Evolutionary conservation across 2,797 vertebrate genomes (phyloP).

Genomic region (Enteromius anoplus): DNA sequence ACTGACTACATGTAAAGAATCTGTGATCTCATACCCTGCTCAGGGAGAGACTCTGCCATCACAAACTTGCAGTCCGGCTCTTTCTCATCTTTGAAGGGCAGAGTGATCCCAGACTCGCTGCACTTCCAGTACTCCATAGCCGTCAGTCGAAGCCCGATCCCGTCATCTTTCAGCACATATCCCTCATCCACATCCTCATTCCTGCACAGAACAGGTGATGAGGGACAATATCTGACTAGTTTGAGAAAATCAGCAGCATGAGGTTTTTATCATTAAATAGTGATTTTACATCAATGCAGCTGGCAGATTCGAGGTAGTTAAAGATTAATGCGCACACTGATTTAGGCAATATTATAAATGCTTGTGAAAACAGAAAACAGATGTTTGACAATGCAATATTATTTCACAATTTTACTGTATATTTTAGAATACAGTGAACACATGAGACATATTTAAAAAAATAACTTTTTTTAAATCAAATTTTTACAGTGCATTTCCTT

Average conservation of each 20-base stretch:
- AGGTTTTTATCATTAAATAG: neutral
- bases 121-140: constrained; percentile 79
- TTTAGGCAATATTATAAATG: neutral
- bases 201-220: constrained; percentile 56
- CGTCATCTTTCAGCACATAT: constrained; percentile 76
- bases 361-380: neutral
- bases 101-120: constrained; percentile 63
- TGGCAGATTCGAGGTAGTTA: neutral
- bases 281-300: neutral
- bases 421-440: neutral
- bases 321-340: neutral
- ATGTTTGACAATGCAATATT: neutral
- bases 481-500: neutral
- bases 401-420: neutral
- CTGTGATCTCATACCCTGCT: constrained; percentile 64
- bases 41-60: constrained; percentile 85
- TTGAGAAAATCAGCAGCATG: neutral
- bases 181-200: constrained; percentile 78
- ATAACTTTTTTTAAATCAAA: too few species aligned
- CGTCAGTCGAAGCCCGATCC: constrained; percentile 84
- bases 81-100: constrained; percentile 64
- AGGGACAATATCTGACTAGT: neutral
- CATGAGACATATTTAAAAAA: neutral
- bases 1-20: too few species aligned
- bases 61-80: constrained; percentile 85